Evolutionary conservation across 2,888 invertebrate genomes (phyloP).

Genomic region (Diadromus collaris): DNA sequence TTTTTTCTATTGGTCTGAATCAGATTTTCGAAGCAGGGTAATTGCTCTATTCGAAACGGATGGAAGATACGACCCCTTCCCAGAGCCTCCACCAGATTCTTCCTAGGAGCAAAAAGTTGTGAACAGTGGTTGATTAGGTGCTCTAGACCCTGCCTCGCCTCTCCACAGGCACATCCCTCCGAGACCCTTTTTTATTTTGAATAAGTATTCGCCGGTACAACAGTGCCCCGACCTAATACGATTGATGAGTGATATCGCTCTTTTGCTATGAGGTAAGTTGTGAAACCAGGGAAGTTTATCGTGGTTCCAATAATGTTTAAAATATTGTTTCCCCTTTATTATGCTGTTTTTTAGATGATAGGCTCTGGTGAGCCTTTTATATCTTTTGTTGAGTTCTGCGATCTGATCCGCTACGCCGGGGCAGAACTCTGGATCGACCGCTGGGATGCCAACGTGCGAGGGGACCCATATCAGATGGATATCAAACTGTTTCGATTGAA

Average conservation of each 20-base stretch:
- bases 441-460: not conserved
- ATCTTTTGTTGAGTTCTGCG: not conserved
- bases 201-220: not conserved
- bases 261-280: not conserved
- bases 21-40: too few species aligned
- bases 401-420: not conserved
- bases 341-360: not conserved
- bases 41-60: too few species aligned
- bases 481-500: not conserved
- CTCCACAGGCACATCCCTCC: not conserved
- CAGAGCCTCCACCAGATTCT: not conserved
- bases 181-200: not conserved
- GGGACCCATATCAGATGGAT: not conserved
- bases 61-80: too few species aligned
- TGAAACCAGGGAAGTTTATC: not conserved
- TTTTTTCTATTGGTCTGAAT: too few species aligned
- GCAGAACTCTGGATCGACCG: not conserved
- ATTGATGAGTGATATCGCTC: not conserved
- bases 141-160: not conserved
- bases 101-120: not conserved
- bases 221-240: not conserved
- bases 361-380: not conserved
- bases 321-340: not conserved
- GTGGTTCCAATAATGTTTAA: not conserved
- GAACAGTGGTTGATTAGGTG: not conserved